Base-by-base conservation (phyloP, 2,888 invertebrate genomes). In the Orthosia incerta region DNA sequence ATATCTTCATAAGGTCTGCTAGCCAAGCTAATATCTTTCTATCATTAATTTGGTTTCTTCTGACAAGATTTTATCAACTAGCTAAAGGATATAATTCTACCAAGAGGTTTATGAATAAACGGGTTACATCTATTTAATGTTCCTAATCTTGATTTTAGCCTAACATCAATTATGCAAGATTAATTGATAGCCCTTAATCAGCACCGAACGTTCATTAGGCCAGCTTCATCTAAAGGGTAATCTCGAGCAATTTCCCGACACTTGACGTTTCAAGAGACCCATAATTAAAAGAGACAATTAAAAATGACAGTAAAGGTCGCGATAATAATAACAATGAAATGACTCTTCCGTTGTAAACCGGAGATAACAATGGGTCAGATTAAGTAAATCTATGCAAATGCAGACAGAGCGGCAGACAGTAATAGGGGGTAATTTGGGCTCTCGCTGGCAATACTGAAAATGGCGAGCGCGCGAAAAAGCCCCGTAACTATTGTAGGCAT, bases 351-450 rank as follows among this genome's bases (percentile, higher is more conserved):
- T 85, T 85, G 86, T 87, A 82, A 82, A 81, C 81, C 68, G 80
- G 78, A 87, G 90, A 91, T 91, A 91, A 88, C 89, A 87, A 83
- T 72, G 89, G 89, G 87, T 90, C 90, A 90, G 91, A 93, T 93
- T 92, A 91, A 91, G 87, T 87, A 89, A 91, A 91, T 92, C 89
- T 92, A 92, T 93, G 92, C 91, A 92, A 93, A 93, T 93, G 89
- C 82, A 78, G 86, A 83, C 77, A 81, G 83, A 74, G 69, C 71
- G 81, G 75, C 69, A 84, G 75, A 77, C 87, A 71, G 89, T 89
- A 90, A 90, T 88, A 83, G 80, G 69, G 89, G 89, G 90, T 88
- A 89, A 91, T 94, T 93, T 89, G 85, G 83, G 86, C 76, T 86
- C 80, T 81, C 84, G 80, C 85, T 91, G 89, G 89, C 88, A 89